Evolutionary conservation across 2,888 invertebrate genomes (phyloP).

Genomic region (Malthinus flaveolus): DNA sequence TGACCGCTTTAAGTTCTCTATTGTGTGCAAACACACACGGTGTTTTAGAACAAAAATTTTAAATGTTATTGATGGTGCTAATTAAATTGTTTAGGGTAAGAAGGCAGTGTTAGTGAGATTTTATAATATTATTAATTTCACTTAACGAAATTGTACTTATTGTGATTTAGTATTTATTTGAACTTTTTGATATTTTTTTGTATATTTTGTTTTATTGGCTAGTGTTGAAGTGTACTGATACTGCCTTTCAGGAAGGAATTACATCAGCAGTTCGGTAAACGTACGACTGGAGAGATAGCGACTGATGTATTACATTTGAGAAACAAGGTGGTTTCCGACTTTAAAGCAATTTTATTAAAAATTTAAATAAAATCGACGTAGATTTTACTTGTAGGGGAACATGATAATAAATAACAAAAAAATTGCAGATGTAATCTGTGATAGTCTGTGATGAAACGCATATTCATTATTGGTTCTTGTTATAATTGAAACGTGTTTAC

Average conservation of each 20-base stretch:
- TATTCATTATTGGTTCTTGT: conserved; percentile 32
- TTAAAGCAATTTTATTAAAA: conserved; percentile 29
- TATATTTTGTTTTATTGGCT: conserved; percentile 22
- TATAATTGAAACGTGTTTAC: background rate
- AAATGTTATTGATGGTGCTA: conserved; percentile 31
- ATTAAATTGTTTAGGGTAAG: conserved; percentile 22
- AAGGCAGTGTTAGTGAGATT: conserved; percentile 39
- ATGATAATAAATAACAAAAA: conserved; percentile 44
- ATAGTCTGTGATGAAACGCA: conserved; percentile 53
- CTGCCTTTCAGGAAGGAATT: conserved; percentile 30
- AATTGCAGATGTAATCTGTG: conserved; percentile 55
- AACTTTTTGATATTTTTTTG: conserved; percentile 11
- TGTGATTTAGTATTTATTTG: conserved; percentile 30
- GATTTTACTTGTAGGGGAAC: conserved; percentile 30
- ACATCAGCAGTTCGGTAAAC: conserved; percentile 30
- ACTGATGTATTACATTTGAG: conserved; percentile 36
- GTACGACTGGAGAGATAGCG: conserved; percentile 33
- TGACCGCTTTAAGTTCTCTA: conserved; percentile 34
- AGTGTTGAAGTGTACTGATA: conserved; percentile 27
- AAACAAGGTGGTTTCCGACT: conserved; percentile 39
- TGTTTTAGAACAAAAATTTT: conserved; percentile 20
- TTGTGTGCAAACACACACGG: conserved; percentile 23
- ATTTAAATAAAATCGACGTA: conserved; percentile 14
- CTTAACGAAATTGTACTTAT: conserved; percentile 30
- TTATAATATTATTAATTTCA: conserved; percentile 23